A percentile compares a stretch with the other conserved stretches of the same genome.
phyloP scores from a whole-genome alignment of 53 echinoderm and acorn worm species.

The Patiria pectinifera region DNA sequence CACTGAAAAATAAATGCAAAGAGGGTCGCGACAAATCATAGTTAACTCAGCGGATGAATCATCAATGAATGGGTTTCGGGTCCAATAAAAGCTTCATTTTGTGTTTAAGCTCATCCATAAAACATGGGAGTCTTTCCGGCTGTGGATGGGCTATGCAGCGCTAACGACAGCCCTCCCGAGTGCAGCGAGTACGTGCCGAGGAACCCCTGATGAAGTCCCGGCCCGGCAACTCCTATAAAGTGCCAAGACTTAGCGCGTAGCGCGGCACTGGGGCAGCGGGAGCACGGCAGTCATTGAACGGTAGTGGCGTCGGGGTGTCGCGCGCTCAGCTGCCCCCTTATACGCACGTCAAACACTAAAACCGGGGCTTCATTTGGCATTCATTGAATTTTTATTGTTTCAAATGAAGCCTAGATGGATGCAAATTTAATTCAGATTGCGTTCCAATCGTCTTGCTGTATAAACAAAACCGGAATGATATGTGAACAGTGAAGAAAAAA shows the following conservation, averaged over 20 bases:
- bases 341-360: conserved; percentile 26
- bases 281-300: conserved; percentile 31
- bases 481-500: not conserved
- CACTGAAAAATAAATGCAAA: not conserved
- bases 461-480: conserved; percentile 38
- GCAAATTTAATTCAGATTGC: conserved; percentile 55
- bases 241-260: conserved; percentile 52
- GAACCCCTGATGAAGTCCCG: conserved; percentile 16
- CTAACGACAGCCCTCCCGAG: conserved; percentile 30
- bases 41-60: conserved; percentile 54
- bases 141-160: conserved; percentile 7
- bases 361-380: conserved; percentile 49
- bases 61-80: conserved; percentile 44
- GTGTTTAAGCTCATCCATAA: conserved; percentile 64
- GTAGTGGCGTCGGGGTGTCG: conserved; percentile 54
- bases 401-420: conserved; percentile 46
- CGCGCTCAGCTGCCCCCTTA: conserved; percentile 27
- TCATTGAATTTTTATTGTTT: conserved; percentile 59
- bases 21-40: not conserved
- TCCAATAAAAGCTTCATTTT: conserved; percentile 50
- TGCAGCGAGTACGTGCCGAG: conserved; percentile 39
- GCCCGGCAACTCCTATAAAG: conserved; percentile 13
- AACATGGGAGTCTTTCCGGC: conserved; percentile 34
- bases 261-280: not conserved
- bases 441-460: conserved; percentile 8